A percentile compares a stretch with the other conserved stretches of the same genome.
phyloP scores from a whole-genome alignment of 2,797 vertebrate species.

The Cetoscarus ocellatus region DNA sequence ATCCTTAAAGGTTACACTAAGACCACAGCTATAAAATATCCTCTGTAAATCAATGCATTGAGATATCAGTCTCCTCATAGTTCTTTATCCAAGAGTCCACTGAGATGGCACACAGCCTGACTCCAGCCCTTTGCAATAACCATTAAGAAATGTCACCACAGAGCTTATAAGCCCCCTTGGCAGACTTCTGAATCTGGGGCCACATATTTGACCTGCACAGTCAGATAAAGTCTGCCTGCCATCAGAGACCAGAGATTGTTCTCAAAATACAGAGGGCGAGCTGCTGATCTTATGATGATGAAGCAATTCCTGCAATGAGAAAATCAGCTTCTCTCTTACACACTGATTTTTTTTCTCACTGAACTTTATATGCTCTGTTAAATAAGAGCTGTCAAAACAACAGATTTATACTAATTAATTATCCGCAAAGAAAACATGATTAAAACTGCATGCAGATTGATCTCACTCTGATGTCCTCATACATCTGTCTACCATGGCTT shows the following conservation, averaged over 20 bases:
- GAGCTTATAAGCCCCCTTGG: slow-evolving; percentile 58
- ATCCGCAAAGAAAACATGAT: too few species aligned
- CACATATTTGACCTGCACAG: slow-evolving; percentile 59
- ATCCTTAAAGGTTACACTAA: slow-evolving; percentile 41
- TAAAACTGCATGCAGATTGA: too few species aligned
- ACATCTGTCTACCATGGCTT: too few species aligned
- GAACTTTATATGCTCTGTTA: slow-evolving; percentile 36
- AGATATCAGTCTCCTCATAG: slow-evolving; percentile 45
- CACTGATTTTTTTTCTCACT: slow-evolving; percentile 29
- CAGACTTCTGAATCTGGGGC: slow-evolving; percentile 54
- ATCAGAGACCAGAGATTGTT: slow-evolving; percentile 50
- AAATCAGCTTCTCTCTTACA: slow-evolving; percentile 51
- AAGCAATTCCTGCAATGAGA: slow-evolving; percentile 68
- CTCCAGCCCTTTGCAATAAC: slow-evolving; percentile 61
- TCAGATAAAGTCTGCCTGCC: slow-evolving; percentile 58
- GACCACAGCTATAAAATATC: slow-evolving; percentile 42
- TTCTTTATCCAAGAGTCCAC: slow-evolving; percentile 53
- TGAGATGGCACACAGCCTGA: slow-evolving; percentile 46
- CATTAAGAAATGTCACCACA: slow-evolving; percentile 57
- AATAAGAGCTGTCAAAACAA: neutral
- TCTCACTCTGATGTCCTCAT: too few species aligned
- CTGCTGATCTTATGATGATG: slow-evolving; percentile 68
- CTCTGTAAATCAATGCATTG: slow-evolving; percentile 55
- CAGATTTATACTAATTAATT: too few species aligned
- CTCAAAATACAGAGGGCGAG: slow-evolving; percentile 54